Evolutionary conservation across 2,888 invertebrate species (phyloP).

Genomic region (Ormyrus pomaceus): DNA sequence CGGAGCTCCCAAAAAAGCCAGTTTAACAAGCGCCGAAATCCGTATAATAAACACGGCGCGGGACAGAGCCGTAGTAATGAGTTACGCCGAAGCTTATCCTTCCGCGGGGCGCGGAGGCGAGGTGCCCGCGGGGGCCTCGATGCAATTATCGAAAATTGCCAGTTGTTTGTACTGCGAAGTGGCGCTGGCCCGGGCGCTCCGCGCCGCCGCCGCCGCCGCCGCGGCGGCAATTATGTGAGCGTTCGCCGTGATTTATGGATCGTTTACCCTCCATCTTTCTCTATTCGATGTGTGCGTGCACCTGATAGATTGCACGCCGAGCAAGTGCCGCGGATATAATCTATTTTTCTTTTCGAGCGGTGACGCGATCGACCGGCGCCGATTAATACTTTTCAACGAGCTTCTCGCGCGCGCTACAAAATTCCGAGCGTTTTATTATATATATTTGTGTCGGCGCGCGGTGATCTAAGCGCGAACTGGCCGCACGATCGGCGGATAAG

Average conservation of each 20-base stretch:
- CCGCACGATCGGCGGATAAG: background rate
- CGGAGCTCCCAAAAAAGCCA: too few relatives aligned
- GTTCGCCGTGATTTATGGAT: constrained; percentile 53
- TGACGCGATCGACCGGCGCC: background rate
- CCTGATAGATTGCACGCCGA: background rate
- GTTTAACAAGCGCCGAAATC: constrained; percentile 18
- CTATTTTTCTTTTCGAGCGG: constrained; percentile 8
- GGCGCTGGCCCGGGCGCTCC: constrained; percentile 20
- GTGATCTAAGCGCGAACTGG: constrained; percentile 28
- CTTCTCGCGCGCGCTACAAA: background rate
- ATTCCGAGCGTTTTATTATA: background rate
- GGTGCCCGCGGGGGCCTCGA: constrained; percentile 1
- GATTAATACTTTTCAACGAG: constrained; percentile 33
- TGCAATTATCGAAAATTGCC: constrained; percentile 57
- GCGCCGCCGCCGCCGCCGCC: constrained; percentile 29
- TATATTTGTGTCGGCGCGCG: constrained; percentile 2
- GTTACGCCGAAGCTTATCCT: background rate
- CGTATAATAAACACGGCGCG: constrained; percentile 36
- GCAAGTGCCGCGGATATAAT: background rate
- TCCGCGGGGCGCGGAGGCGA: background rate
- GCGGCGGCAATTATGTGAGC: constrained; percentile 50
- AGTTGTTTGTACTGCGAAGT: constrained; percentile 49
- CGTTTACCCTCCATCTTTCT: constrained; percentile 35
- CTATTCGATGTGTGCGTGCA: background rate
- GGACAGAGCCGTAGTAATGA: background rate